Conservation (phyloP, 2,797 vertebrate species). For the Corythornis leucogaster region DNA sequence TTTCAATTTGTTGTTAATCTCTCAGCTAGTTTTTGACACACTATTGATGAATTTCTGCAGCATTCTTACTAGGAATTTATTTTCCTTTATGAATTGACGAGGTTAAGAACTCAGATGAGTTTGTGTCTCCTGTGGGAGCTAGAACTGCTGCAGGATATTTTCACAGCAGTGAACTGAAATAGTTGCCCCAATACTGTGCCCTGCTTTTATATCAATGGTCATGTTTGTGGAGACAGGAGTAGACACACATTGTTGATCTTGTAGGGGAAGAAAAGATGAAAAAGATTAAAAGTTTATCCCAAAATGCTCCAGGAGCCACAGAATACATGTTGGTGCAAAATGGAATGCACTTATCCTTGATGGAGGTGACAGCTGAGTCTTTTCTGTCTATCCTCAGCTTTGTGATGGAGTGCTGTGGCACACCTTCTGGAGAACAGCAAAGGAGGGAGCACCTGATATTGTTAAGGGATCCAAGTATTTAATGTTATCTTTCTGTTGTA, state of each 20-base stretch:
- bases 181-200: neutral
- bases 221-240: neutral
- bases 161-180: neutral
- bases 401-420: neutral
- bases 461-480: neutral
- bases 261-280: neutral
- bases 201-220: neutral
- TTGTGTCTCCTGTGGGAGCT: neutral
- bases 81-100: neutral
- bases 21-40: neutral
- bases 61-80: neutral
- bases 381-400: neutral
- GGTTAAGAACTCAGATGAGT: neutral
- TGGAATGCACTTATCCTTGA: neutral
- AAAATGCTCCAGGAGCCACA: neutral
- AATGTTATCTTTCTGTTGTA: neutral
- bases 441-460: neutral
- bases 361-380: neutral
- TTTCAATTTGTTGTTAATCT: neutral
- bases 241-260: neutral
- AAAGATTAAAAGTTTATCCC: neutral
- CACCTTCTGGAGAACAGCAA: neutral
- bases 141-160: neutral
- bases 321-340: neutral
- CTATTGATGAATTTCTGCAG: neutral